Base-by-base conservation (phyloP, 2,113 vertebrate genomes). In the Camelus bactrianus region DNA sequence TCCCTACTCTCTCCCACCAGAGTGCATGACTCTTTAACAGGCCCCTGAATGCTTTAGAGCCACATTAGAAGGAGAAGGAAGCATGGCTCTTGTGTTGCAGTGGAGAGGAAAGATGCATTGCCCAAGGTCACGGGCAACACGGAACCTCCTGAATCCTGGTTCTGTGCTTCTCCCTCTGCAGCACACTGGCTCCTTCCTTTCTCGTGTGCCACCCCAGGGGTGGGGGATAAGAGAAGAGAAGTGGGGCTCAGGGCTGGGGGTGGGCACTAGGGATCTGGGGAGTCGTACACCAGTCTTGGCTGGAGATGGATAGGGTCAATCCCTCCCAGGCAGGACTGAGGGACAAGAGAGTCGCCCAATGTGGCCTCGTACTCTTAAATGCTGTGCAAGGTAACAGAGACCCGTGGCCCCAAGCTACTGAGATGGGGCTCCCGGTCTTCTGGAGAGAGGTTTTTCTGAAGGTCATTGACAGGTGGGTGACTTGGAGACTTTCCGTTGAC, bases 401-500 rank as follows among this genome's bases (percentile, higher is more conserved):
- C n/a, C 75, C 28, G 16, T 67, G 65, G 24, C 42, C 73, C 38
- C 16, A 48, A 62, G 48, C 32, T 32, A 9, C 69, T 3, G 17
- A 65, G 9, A 0, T 32, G 6, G 11, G 22, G 3, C n/a, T 48
- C 64, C 46, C 70, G 22, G 56, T 48, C 56, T 67, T 17, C 50
- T n/a, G 28, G 52, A 84, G 75, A 84, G 86, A 81, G 46, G 13
- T 64, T 77, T 91, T 91, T 62, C 89, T 83, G 89, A 97, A 97
- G 89, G 89, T 83, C 94, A 83, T 1, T 20, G 38, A 32, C 54
- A 42, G 56, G 82, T 64, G 30, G 22, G 17, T 50, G 20, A 81
- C 20, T 69, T 69, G 52, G 93, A 88, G 54, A 62, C 38, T 64
- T 92, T 85, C 28, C 1, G 3, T 35, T 28, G 11, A 48, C 12